Evolutionary conservation across 2,888 invertebrate genomes (phyloP).

Genomic region (Synanthedon andrenaeformis): DNA sequence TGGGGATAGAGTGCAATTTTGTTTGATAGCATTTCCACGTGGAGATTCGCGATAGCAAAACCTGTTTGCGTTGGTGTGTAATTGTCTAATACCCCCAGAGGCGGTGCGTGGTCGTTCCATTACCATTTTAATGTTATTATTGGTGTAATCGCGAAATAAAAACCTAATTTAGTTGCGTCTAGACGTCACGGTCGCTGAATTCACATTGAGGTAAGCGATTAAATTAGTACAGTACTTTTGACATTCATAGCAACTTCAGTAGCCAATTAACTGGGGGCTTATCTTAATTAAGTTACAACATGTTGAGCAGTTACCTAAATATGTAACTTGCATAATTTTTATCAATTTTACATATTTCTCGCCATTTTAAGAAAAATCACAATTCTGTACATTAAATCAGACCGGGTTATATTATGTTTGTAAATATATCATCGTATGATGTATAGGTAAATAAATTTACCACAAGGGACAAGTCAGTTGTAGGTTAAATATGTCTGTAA

Average conservation of each 20-base stretch:
- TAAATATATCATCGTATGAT: no score
- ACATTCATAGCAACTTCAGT: background rate
- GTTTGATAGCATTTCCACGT: background rate
- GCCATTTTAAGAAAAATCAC: no score
- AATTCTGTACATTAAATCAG: no score
- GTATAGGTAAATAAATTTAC: no score
- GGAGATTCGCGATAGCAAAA: background rate
- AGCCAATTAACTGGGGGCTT: no score
- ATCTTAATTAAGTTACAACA: no score
- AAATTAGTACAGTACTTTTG: background rate
- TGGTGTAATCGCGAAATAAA: constrained; percentile 45
- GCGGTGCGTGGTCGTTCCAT: constrained; percentile 24
- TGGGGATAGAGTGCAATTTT: background rate
- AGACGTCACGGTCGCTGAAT: constrained; percentile 40
- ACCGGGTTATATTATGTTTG: no score
- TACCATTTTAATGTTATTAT: constrained; percentile 56
- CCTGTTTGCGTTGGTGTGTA: constrained; percentile 16
- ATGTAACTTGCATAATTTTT: no score
- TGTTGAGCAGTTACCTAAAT: no score
- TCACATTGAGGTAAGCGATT: constrained; percentile 5
- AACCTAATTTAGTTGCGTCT: constrained; percentile 51
- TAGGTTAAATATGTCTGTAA: no score
- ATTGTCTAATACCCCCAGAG: constrained; percentile 48
- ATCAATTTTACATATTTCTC: no score
- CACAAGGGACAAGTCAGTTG: no score